Percentiles rank a stretch among this genome's conserved stretches.
Evolutionary conservation across 2,797 vertebrate species (phyloP).

Genomic region (Chiloscyllium punctatum): DNA sequence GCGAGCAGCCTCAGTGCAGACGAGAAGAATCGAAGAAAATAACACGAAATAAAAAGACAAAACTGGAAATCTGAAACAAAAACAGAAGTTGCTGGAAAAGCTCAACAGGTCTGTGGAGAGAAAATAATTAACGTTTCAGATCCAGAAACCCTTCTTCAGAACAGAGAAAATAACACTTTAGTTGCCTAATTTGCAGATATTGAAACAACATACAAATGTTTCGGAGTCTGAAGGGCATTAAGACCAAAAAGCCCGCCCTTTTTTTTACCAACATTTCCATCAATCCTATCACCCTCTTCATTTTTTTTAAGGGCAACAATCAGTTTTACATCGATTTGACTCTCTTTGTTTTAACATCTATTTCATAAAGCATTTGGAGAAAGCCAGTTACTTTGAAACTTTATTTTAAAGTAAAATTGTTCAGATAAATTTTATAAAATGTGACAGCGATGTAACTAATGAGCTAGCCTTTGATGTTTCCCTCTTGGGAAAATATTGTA

Average conservation of each 20-base stretch:
- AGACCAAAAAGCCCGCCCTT: background rate
- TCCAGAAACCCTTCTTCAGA: no score
- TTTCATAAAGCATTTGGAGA: background rate
- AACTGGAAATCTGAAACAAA: no score
- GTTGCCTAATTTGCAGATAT: background rate
- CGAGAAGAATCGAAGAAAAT: background rate
- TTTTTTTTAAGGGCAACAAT: background rate
- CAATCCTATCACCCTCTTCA: background rate
- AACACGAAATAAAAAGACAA: no score
- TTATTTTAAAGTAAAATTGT: background rate
- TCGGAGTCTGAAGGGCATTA: background rate
- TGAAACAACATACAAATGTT: background rate
- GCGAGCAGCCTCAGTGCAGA: background rate
- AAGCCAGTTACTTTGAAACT: background rate
- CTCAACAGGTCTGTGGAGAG: no score
- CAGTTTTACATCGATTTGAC: background rate
- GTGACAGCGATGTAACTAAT: background rate
- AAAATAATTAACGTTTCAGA: no score
- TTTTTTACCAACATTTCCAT: background rate
- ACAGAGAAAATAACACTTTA: background rate
- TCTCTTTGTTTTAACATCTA: background rate
- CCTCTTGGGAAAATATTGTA: background rate
- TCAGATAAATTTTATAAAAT: background rate
- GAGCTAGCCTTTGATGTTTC: background rate
- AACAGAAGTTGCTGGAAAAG: no score